These are phyloP conservation scores for Iphiclides podalirius DNA, from an alignment of 2,888 invertebrate species.

Conservation along the genomic window DNA sequence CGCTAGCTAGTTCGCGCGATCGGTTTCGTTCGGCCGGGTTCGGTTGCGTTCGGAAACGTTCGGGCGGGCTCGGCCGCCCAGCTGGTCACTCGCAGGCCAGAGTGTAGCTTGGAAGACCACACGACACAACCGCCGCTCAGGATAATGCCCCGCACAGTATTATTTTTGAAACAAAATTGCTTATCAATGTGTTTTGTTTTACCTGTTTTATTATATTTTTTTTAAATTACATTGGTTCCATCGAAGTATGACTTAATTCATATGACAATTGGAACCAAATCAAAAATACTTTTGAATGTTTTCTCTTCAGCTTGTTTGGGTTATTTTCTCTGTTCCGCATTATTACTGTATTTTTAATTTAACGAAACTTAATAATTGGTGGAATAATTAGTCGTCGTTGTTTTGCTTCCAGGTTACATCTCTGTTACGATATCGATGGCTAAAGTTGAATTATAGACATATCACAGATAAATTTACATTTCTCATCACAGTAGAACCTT, in stretches of 20 bases:
- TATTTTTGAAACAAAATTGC: conserved; percentile 70
- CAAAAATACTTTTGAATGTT: conserved; percentile 22
- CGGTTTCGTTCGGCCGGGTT: conserved; percentile 72
- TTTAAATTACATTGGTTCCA: conserved; percentile 35
- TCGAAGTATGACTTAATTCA: conserved; percentile 38
- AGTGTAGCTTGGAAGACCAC: conserved; percentile 75
- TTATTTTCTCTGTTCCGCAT: conserved; percentile 48
- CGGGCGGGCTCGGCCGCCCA: conserved; percentile 64
- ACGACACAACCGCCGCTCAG: conserved; percentile 76
- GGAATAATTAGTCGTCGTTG: conserved; percentile 76
- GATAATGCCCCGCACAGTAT: conserved; percentile 69
- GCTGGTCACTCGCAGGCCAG: conserved; percentile 61
- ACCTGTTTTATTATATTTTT: conserved; percentile 45
- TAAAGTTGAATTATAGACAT: conserved; percentile 30
- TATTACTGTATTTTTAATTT: conserved; percentile 62
- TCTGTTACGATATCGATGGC: conserved; percentile 26
- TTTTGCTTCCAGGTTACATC: conserved; percentile 79
- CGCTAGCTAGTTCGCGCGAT: conserved; percentile 71
- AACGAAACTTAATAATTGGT: conserved; percentile 47
- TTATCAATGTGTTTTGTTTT: conserved; percentile 75
- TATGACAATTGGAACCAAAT: too few species aligned
- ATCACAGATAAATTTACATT: conserved; percentile 79
- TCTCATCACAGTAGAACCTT: conserved; percentile 45
- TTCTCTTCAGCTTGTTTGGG: conserved; percentile 58
- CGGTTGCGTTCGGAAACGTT: conserved; percentile 69